Percentiles rank a stretch among this genome's conserved stretches.
Evolutionary conservation across 2,113 vertebrate genomes (phyloP).

Genomic region (Lampris megalopsis): DNA sequence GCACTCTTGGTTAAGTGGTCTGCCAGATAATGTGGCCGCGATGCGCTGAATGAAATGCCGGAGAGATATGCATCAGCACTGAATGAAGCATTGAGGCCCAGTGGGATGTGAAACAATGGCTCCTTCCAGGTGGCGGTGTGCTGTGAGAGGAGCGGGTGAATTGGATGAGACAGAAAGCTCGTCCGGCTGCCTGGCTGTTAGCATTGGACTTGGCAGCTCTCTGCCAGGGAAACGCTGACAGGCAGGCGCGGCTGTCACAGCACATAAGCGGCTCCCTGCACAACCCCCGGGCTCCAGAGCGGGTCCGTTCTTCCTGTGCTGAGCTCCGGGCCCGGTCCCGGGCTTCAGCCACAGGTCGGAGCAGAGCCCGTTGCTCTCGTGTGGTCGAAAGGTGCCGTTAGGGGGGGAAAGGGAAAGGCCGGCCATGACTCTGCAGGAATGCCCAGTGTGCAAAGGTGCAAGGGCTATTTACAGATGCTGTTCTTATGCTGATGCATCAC

Average conservation of each 20-base stretch:
- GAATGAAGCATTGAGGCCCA: slow-evolving; percentile 64
- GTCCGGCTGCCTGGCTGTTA: slow-evolving; percentile 70
- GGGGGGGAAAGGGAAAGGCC: slow-evolving; percentile 47
- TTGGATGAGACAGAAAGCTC: slow-evolving; percentile 76
- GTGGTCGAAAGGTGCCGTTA: slow-evolving; percentile 46
- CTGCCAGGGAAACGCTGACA: slow-evolving; percentile 74
- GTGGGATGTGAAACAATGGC: slow-evolving; percentile 68
- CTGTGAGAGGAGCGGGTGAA: slow-evolving; percentile 62
- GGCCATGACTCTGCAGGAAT: slow-evolving; percentile 17
- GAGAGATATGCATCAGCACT: slow-evolving; percentile 57
- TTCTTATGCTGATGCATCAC: no score
- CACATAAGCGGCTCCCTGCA: slow-evolving; percentile 63
- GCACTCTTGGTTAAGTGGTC: slow-evolving; percentile 44
- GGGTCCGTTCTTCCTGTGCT: slow-evolving; percentile 42
- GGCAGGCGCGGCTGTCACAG: slow-evolving; percentile 72
- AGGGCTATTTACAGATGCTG: background rate
- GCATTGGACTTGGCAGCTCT: slow-evolving; percentile 78
- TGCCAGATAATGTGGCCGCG: slow-evolving; percentile 41
- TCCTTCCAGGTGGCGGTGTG: slow-evolving; percentile 71
- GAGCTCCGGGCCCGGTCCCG: slow-evolving; percentile 15
- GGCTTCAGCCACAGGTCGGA: slow-evolving; percentile 28
- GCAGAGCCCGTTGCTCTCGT: slow-evolving; percentile 54
- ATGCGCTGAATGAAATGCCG: slow-evolving; percentile 45
- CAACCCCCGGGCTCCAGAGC: slow-evolving; percentile 55
- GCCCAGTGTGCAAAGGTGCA: background rate